Conservation (phyloP, 2,888 invertebrate species). For the Diarsia dahlii region DNA sequence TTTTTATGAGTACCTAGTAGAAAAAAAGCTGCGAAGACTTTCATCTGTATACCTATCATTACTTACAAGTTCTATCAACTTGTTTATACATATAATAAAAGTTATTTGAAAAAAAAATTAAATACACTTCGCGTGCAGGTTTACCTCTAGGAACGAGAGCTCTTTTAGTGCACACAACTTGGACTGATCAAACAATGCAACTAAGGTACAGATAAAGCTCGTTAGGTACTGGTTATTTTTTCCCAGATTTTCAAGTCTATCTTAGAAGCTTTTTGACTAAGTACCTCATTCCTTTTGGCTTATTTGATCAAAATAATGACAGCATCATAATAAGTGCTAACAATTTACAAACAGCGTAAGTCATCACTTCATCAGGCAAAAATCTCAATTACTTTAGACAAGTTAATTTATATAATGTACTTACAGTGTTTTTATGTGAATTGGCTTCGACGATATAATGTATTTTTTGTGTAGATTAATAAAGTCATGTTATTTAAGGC, state of each 20-base stretch:
- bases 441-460: conserved; percentile 37
- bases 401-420: conserved; percentile 40
- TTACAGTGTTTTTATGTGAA: conserved; percentile 40
- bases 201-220: not conserved
- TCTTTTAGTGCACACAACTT: not conserved
- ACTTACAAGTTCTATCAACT: not conserved
- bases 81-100: no score
- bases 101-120: not conserved
- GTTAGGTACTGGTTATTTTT: not conserved
- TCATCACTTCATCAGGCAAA: conserved; percentile 47
- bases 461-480: conserved; percentile 52
- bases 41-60: not conserved
- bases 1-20: not conserved
- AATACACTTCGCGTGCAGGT: not conserved
- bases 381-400: conserved; percentile 55
- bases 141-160: not conserved
- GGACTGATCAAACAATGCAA: not conserved
- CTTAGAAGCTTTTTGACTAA: not conserved
- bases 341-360: conserved; percentile 18
- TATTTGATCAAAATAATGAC: conserved; percentile 32
- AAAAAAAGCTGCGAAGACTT: not conserved
- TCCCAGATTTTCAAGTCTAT: not conserved
- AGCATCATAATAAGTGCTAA: conserved; percentile 23
- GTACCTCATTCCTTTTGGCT: conserved; percentile 1
- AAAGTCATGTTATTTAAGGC: conserved; percentile 42